Percentiles rank a stretch among this genome's conserved stretches.
These are phyloP conservation scores for Panagrolaimus sp. DNA, from an alignment of 1,140 invertebrate species.

Conservation along the genomic window DNA sequence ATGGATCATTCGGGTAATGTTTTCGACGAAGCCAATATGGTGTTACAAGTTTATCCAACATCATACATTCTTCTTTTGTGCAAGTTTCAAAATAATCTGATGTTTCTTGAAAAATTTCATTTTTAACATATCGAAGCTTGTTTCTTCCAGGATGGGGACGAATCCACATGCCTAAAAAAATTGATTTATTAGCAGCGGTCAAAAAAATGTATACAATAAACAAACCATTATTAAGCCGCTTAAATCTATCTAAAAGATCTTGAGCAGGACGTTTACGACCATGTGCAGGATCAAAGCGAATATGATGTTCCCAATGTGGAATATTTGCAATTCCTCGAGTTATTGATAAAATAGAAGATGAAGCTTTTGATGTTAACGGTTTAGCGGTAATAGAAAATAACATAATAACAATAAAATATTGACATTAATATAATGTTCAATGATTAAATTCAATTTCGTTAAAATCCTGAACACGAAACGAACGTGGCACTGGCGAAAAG, in stretches of 20 bases:
- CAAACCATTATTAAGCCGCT: slow-evolving; percentile 56
- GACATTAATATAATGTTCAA: too few relatives aligned
- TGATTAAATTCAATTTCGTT: too few relatives aligned
- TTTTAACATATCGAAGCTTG: slow-evolving; percentile 49
- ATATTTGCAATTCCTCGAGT: slow-evolving; percentile 46
- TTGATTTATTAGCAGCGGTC: not conserved
- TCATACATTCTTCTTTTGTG: slow-evolving; percentile 53
- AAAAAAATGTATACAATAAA: slow-evolving; percentile 24
- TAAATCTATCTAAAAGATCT: slow-evolving; percentile 58
- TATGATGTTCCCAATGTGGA: slow-evolving; percentile 56
- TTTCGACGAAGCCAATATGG: slow-evolving; percentile 55
- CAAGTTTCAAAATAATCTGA: slow-evolving; percentile 52
- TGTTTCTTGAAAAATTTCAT: slow-evolving; percentile 45
- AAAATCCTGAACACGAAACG: too few relatives aligned
- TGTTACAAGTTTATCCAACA: slow-evolving; percentile 59
- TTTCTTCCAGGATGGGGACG: slow-evolving; percentile 39
- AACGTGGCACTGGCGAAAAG: too few relatives aligned
- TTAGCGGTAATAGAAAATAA: too few relatives aligned
- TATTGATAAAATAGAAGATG: not conserved
- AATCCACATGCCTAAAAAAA: slow-evolving; percentile 55
- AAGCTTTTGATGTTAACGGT: not conserved
- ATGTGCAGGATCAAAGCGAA: slow-evolving; percentile 52
- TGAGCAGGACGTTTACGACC: slow-evolving; percentile 54
- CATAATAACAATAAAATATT: too few relatives aligned
- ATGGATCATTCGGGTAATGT: slow-evolving; percentile 56